Evolutionary conservation across 2,888 invertebrate genomes (phyloP).

Genomic region (Hecatera dysodea): DNA sequence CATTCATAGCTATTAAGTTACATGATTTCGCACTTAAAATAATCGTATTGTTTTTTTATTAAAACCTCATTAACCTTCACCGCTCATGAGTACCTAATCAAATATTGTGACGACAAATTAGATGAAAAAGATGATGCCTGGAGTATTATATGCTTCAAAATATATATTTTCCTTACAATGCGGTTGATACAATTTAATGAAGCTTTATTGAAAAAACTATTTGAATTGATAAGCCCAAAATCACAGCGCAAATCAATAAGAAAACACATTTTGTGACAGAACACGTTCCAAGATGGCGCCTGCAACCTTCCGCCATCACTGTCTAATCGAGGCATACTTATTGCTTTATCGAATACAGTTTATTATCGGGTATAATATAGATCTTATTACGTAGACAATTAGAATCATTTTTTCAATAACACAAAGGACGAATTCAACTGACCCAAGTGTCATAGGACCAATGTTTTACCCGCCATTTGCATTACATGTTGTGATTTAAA

Average conservation of each 20-base stretch:
- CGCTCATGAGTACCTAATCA: neutral
- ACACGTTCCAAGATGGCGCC: conserved; percentile 52
- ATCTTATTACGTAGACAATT: conserved; percentile 67
- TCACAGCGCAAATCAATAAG: conserved; percentile 57
- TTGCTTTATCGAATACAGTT: conserved; percentile 78
- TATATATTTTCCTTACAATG: neutral
- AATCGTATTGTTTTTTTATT: conserved; percentile 22
- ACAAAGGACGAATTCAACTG: conserved; percentile 54
- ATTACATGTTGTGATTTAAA: conserved; percentile 46
- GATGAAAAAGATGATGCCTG: neutral
- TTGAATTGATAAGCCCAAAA: conserved; percentile 16
- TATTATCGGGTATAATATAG: conserved; percentile 76
- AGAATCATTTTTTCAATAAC: conserved; percentile 57
- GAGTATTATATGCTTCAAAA: neutral
- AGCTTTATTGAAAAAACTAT: neutral
- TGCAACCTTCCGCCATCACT: conserved; percentile 64
- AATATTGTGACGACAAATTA: conserved; percentile 7
- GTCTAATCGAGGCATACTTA: conserved; percentile 77
- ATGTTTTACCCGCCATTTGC: conserved; percentile 49
- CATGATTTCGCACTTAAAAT: conserved; percentile 11
- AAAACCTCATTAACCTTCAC: conserved; percentile 44
- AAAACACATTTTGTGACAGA: conserved; percentile 57
- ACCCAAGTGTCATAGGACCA: conserved; percentile 27
- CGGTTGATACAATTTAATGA: neutral
- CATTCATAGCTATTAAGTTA: neutral